phyloP scores from a whole-genome alignment of 1,140 invertebrate genomes.

The Euschistus heros region DNA sequence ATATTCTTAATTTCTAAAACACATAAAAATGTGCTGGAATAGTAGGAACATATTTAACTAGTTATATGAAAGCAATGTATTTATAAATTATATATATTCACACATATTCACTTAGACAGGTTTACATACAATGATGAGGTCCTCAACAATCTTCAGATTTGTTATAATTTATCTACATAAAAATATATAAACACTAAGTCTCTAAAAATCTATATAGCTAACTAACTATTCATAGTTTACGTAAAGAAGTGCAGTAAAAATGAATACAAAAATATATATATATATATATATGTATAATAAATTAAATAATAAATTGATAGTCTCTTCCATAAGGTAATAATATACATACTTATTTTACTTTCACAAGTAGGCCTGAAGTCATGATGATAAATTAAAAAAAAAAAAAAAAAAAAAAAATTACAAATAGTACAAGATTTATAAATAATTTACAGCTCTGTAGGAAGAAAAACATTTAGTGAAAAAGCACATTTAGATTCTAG shows the following conservation, averaged over 20 bases:
- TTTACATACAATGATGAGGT: not conserved
- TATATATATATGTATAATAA: not conserved
- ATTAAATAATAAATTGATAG: conserved; percentile 1
- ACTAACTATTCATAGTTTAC: not conserved
- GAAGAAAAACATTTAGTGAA: conserved; percentile 60
- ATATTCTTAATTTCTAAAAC: not conserved
- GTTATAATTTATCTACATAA: not conserved
- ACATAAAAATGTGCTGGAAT: not conserved
- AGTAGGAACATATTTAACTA: conserved; percentile 3
- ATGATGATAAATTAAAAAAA: not conserved
- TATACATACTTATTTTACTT: conserved; percentile 8
- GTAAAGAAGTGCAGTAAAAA: conserved; percentile 3
- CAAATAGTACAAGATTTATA: conserved; percentile 6
- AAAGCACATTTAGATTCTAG: conserved; percentile 71
- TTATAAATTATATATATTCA: not conserved
- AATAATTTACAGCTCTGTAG: conserved; percentile 7
- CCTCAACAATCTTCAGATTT: not conserved
- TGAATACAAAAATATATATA: conserved; percentile 12
- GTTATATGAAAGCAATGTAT: not conserved
- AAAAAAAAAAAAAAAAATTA: conserved; percentile 9
- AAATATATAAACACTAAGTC: not conserved
- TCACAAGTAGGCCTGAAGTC: conserved; percentile 25
- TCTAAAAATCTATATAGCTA: conserved; percentile 1
- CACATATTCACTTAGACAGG: not conserved
- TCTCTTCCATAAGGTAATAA: conserved; percentile 15